These are phyloP conservation scores for Papilio demoleus DNA, from an alignment of 2,888 invertebrate species.

Conservation along the genomic window DNA sequence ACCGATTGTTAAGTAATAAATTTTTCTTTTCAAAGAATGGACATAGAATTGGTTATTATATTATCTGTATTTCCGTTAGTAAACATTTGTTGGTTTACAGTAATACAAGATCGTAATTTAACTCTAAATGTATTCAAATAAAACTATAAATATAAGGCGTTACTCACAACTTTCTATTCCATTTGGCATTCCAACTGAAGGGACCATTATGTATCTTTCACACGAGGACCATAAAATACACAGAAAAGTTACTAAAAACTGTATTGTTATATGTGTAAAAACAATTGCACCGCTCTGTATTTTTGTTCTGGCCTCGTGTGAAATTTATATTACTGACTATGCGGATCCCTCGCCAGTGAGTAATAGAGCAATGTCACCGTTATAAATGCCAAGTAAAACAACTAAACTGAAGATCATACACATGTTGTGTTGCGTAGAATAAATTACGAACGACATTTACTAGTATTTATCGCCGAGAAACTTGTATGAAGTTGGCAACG, in stretches of 20 bases:
- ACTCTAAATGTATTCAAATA: constrained; percentile 36
- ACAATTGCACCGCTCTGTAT: neutral
- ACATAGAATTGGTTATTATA: neutral
- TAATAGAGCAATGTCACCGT: constrained; percentile 29
- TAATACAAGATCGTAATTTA: constrained; percentile 9
- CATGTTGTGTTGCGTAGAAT: constrained; percentile 25
- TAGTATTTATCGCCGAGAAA: neutral
- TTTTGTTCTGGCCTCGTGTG: no score
- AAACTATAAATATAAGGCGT: constrained; percentile 36
- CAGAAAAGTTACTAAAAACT: neutral
- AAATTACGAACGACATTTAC: constrained; percentile 25
- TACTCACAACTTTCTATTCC: constrained; percentile 35
- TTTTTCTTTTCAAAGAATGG: neutral
- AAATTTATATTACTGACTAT: constrained; percentile 22
- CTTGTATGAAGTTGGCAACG: neutral
- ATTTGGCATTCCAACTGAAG: constrained; percentile 35
- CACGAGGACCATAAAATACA: neutral
- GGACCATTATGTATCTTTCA: constrained; percentile 16
- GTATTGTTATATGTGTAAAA: neutral
- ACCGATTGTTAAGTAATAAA: no score
- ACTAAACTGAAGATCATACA: constrained; percentile 25
- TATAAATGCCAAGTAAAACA: constrained; percentile 30
- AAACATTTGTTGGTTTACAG: neutral
- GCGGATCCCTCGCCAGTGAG: constrained; percentile 30
- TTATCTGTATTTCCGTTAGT: constrained; percentile 2